Conservation (phyloP, 2,797 vertebrate genomes). For the Heterohyrax brucei region DNA sequence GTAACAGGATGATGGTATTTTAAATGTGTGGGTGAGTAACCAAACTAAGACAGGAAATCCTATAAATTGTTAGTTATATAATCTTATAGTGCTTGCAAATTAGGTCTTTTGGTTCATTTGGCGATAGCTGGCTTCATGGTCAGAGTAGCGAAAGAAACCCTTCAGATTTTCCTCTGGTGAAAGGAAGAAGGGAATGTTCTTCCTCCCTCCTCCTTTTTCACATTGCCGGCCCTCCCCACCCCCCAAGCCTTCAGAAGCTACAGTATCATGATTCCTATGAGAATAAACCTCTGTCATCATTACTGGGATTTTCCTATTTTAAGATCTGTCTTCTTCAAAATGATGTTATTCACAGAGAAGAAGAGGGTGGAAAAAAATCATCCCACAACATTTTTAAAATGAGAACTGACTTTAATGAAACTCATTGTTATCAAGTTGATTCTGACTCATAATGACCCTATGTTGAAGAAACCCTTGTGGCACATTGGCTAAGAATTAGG, state of each 20-base stretch:
- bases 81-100: conserved; percentile 66
- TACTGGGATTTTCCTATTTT: conserved; percentile 29
- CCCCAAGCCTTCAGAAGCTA: conserved; percentile 9
- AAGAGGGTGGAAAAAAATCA: not conserved
- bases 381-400: conserved; percentile 4
- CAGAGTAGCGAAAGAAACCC: not conserved
- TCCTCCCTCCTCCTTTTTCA: no score
- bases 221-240: no score
- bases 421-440: no score
- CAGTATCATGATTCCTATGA: not conserved
- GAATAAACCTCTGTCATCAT: not conserved
- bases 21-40: conserved; percentile 35
- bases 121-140: not conserved
- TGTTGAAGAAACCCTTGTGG: no score
- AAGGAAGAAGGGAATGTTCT: not conserved
- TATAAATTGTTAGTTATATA: conserved; percentile 66
- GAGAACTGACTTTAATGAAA: not conserved
- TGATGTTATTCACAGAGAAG: not conserved
- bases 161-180: conserved; percentile 8
- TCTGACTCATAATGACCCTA: no score
- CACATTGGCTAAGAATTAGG: no score
- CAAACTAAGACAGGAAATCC: conserved; percentile 65
- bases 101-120: conserved; percentile 67
- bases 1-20: conserved; percentile 57
- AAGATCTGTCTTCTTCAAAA: not conserved